Evolutionary conservation across 1,140 invertebrate genomes (phyloP), one percentile per base, ranked within the genome.

Genomic region (Chrysomallon squamiferum): DNA sequence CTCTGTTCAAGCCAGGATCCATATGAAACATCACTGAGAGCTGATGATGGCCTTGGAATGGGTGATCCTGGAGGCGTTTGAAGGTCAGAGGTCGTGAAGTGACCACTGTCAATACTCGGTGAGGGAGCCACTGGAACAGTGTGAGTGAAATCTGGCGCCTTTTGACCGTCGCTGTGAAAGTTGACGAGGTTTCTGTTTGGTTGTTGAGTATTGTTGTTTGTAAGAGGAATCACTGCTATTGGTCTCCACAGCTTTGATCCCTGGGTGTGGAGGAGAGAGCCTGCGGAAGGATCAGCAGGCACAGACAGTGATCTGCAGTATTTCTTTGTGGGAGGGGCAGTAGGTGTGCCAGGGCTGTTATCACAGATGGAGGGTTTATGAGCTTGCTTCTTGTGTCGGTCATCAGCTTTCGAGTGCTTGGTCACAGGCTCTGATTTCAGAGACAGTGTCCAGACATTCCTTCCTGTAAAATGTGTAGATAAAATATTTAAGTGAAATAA

Each of bases 11-110:
- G 56, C 74, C 74, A 78, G 30, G 79, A 71, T 57, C 74, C 75
- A 58, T 65, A 63, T 60, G 73, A 68, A 52, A 47, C 63, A 47
- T 67, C 64, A 69, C 64, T 74, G 67, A 65, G 66, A 69, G 75
- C 78, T 6, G 81, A 83, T 35, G 77, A 69, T 13, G 81, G 81
- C 32, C 81, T 72, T 41, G 81, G 77, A 29, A 80, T 68, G 11
- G 81, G 81, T 13, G 79, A 81, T 41, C 78, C 75, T 1, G 81
- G 78, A 18, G 81, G 81, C 3, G 79, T 80, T 56, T 78, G 73
- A 50, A 74, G 65, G 66, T 80, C 78, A 29, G 66, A 52, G 13
- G 73, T 68, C 9, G 76, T 76, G 30, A 73, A 70, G 52, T 74
- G 72, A 2, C 74, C 72, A 35, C 70, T 71, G 59, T 76, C 74